Conservation (phyloP, 1,140 invertebrate genomes). For the Stegodyphus mimosarum region DNA sequence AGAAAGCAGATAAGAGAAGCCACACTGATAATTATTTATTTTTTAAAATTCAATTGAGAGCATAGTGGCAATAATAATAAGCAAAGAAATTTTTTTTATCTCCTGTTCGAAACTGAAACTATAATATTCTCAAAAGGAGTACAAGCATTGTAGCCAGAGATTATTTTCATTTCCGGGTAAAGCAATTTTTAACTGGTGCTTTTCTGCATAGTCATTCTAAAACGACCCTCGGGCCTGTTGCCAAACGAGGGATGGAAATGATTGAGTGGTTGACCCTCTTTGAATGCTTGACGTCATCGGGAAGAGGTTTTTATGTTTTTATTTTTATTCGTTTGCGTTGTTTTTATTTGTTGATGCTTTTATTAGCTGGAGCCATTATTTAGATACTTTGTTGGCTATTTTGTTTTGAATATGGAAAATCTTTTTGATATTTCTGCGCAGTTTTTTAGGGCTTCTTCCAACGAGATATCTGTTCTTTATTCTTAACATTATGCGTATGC, state of each 20-base stretch:
- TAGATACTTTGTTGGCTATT: neutral
- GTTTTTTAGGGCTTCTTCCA: no score
- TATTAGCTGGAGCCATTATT: slow-evolving; percentile 28
- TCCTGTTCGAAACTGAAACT: no score
- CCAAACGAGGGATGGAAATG: slow-evolving; percentile 55
- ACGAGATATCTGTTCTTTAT: no score
- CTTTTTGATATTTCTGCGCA: neutral
- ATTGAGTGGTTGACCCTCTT: slow-evolving; percentile 57
- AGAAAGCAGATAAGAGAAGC: no score
- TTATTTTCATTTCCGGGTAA: neutral
- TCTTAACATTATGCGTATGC: no score
- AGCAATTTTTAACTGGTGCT: slow-evolving; percentile 6
- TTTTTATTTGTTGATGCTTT: slow-evolving; percentile 36
- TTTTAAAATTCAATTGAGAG: no score
- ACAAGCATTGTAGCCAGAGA: neutral
- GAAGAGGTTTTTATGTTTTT: slow-evolving; percentile 20
- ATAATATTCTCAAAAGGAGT: no score
- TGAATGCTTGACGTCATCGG: slow-evolving; percentile 56
- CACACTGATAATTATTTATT: no score
- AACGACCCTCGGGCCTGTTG: slow-evolving; percentile 44
- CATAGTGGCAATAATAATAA: no score
- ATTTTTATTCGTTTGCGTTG: slow-evolving; percentile 22
- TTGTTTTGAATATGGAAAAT: neutral
- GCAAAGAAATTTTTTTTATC: no score
- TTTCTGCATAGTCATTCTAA: slow-evolving; percentile 22